A percentile compares a stretch with the other conserved stretches of the same genome.
phyloP scores from a whole-genome alignment of 1,140 invertebrate genomes.

The Oncopeltus fasciatus region DNA sequence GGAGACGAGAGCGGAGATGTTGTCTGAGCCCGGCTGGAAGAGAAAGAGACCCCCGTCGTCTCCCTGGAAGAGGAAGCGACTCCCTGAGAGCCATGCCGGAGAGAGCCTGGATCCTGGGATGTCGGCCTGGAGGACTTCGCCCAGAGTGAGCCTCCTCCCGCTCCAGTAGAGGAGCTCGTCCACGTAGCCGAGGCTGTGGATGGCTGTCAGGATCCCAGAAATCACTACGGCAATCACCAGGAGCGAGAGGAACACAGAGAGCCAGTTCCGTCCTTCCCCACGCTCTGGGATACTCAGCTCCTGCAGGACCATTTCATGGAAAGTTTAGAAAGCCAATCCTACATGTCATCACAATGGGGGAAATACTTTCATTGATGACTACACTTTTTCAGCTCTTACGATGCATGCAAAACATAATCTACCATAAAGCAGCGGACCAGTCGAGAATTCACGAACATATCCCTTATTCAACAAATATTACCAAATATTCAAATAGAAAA shows the following conservation, averaged over 20 bases:
- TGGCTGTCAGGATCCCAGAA: constrained; percentile 67
- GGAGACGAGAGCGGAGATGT: constrained; percentile 57
- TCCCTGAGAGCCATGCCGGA: constrained; percentile 59
- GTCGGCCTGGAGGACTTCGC: constrained; percentile 50
- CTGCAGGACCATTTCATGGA: no score
- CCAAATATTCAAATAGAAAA: no score
- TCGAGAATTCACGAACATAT: no score
- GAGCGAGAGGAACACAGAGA: constrained; percentile 67
- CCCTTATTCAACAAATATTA: no score
- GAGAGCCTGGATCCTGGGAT: constrained; percentile 54
- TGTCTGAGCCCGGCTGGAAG: constrained; percentile 57
- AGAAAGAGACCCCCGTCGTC: constrained; percentile 65
- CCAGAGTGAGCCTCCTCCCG: constrained; percentile 60
- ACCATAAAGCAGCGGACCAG: no score
- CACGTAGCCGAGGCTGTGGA: constrained; percentile 73
- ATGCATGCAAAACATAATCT: no score
- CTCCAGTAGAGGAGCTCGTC: constrained; percentile 75
- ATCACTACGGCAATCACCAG: constrained; percentile 73
- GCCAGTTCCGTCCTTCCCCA: constrained; percentile 71
- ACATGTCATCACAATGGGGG: no score
- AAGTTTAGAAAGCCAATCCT: no score
- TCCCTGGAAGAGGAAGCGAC: constrained; percentile 67
- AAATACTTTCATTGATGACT: no score
- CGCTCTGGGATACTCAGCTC: constrained; percentile 45
- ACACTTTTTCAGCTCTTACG: no score